A percentile compares a stretch with the other conserved stretches of the same genome.
Conservation (phyloP, 2,113 vertebrate species). For the Mirza zaza region DNA sequence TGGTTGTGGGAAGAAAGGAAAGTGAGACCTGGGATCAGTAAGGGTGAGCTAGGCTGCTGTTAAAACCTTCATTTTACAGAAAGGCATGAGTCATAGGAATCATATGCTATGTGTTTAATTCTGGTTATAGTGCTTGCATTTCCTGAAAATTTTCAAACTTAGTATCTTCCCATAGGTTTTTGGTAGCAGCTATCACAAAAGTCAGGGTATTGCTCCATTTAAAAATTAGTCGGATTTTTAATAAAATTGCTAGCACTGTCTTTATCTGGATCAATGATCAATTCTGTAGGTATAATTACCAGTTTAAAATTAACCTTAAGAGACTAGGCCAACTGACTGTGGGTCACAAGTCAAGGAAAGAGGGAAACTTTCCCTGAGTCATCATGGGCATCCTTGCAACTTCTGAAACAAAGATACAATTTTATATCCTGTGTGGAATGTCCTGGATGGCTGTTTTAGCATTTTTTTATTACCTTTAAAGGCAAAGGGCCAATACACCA, state of each 20-base stretch:
- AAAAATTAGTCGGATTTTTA: not conserved
- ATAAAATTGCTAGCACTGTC: not conserved
- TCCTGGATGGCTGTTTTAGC: not conserved
- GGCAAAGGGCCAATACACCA: fast-evolving
- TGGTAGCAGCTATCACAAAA: not conserved
- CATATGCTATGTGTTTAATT: not conserved
- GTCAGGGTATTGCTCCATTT: not conserved
- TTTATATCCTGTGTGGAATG: not conserved
- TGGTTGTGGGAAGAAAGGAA: not conserved
- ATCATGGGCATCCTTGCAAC: not conserved
- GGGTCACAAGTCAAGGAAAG: not conserved
- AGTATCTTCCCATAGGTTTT: not conserved
- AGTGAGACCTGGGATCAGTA: not conserved
- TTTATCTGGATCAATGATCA: not conserved
- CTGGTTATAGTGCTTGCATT: slow-evolving; percentile 21
- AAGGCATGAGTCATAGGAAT: not conserved
- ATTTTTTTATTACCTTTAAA: not conserved
- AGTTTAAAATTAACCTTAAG: not conserved
- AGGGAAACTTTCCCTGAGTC: not conserved
- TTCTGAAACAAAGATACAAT: not conserved
- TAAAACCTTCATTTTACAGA: not conserved
- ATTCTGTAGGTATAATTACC: not conserved
- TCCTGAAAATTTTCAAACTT: not conserved
- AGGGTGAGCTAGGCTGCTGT: not conserved
- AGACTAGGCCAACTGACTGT: not conserved